phyloP scores from a whole-genome alignment of 2,113 vertebrate genomes.

The Peromyscus leucopus region DNA sequence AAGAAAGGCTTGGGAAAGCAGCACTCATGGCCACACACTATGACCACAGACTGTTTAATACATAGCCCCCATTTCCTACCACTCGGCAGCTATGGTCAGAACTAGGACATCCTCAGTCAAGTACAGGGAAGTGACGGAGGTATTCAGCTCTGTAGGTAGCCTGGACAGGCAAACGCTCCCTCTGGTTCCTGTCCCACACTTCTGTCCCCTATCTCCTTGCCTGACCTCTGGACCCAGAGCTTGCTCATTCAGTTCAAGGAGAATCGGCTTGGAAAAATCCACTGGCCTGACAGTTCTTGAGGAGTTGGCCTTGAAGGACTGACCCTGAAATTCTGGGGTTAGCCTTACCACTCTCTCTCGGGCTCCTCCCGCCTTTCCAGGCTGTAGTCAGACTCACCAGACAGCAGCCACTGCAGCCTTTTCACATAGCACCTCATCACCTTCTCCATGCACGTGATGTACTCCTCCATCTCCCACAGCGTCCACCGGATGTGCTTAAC shows the following conservation, averaged over 20 bases:
- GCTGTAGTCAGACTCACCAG: constrained; percentile 83
- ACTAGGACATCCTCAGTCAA: background rate
- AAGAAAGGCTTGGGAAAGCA: background rate
- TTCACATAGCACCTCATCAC: constrained; percentile 83
- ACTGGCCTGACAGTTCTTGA: background rate
- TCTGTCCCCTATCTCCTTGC: background rate
- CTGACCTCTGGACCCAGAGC: background rate
- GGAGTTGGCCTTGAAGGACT: background rate
- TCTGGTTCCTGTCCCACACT: background rate
- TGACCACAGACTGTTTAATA: background rate
- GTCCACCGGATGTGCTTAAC: constrained; percentile 89
- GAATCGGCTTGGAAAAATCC: background rate
- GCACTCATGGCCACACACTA: background rate
- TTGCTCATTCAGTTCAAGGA: background rate
- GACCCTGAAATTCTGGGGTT: background rate
- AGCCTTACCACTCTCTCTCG: background rate
- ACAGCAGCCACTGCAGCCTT: constrained; percentile 91
- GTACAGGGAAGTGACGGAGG: background rate
- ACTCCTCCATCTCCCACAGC: constrained; percentile 86
- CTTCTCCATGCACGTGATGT: constrained; percentile 82
- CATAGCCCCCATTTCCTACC: background rate
- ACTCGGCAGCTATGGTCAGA: background rate
- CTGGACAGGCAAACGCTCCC: background rate
- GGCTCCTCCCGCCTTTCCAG: background rate
- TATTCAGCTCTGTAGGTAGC: background rate